These are phyloP conservation scores for Trichomycterus rosablanca DNA, from an alignment of 2,113 vertebrate genomes.

Conservation along the genomic window DNA sequence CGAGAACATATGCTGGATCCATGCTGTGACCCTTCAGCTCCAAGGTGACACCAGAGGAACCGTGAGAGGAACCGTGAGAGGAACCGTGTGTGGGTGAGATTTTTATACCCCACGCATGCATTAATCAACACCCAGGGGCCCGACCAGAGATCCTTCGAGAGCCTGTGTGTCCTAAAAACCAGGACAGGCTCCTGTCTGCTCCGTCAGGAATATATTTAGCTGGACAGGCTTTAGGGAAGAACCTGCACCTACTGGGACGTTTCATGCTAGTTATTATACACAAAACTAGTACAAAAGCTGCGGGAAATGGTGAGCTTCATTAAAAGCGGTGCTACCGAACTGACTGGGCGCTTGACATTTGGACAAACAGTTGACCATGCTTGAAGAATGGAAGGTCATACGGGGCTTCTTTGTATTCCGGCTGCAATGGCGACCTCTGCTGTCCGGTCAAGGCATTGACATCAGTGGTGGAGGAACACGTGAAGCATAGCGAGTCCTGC, in stretches of 20 bases:
- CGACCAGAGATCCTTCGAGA: background rate
- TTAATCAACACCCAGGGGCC: constrained; percentile 1
- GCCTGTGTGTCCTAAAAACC: background rate
- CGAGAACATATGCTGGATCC: background rate
- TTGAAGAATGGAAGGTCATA: too few relatives aligned
- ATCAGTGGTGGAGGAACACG: too few relatives aligned
- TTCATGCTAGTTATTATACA: too few relatives aligned
- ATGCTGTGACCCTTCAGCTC: background rate
- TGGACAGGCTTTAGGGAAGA: background rate
- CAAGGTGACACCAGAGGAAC: constrained; percentile 14
- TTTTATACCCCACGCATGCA: background rate
- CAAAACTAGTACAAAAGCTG: too few relatives aligned
- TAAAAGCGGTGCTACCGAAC: too few relatives aligned
- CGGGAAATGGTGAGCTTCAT: too few relatives aligned
- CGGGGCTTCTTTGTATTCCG: too few relatives aligned
- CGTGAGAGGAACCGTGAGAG: background rate
- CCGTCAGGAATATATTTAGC: background rate
- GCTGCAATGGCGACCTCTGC: too few relatives aligned
- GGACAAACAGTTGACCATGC: too few relatives aligned
- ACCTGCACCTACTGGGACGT: background rate
- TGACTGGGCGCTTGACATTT: too few relatives aligned
- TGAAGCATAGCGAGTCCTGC: too few relatives aligned
- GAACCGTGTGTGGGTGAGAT: background rate
- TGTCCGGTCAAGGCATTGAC: too few relatives aligned
- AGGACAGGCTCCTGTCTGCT: background rate